Conservation (phyloP, 92 coral and sea anemone genomes). For the Heteractis magnifica region DNA sequence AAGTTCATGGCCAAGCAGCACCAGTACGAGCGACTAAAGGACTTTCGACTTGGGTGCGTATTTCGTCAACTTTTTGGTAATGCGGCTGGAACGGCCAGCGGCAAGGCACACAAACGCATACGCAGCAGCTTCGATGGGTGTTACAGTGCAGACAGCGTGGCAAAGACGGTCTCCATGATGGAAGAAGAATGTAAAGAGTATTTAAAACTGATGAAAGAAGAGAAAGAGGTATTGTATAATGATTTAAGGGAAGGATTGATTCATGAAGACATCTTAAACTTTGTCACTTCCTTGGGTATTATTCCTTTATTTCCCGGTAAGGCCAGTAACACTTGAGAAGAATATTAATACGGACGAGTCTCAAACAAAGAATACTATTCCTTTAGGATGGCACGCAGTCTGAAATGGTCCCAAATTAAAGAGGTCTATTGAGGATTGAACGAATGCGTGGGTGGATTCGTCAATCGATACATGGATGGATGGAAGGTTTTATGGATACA, state of each 20-base stretch:
- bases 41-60: constrained; percentile 60
- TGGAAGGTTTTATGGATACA: neutral
- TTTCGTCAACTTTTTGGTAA: constrained; percentile 52
- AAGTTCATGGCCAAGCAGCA: constrained; percentile 72
- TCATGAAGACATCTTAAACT: no score
- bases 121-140: constrained; percentile 54
- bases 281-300: no score
- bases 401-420: no score
- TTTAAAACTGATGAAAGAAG: constrained; percentile 30
- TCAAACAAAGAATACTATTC: no score
- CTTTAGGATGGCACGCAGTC: no score
- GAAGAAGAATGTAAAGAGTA: constrained; percentile 51
- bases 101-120: constrained; percentile 57
- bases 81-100: constrained; percentile 65
- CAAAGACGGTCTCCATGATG: constrained; percentile 50
- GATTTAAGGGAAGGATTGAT: neutral
- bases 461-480: neutral
- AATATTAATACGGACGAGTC: no score
- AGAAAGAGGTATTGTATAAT: constrained; percentile 43
- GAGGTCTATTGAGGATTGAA: neutral
- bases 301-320: no score
- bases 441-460: neutral
- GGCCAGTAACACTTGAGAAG: no score
- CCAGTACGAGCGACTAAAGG: constrained; percentile 53
- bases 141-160: constrained; percentile 61